These are phyloP conservation scores for Strigops habroptila DNA, from an alignment of 2,113 vertebrate genomes.

Conservation along the genomic window DNA sequence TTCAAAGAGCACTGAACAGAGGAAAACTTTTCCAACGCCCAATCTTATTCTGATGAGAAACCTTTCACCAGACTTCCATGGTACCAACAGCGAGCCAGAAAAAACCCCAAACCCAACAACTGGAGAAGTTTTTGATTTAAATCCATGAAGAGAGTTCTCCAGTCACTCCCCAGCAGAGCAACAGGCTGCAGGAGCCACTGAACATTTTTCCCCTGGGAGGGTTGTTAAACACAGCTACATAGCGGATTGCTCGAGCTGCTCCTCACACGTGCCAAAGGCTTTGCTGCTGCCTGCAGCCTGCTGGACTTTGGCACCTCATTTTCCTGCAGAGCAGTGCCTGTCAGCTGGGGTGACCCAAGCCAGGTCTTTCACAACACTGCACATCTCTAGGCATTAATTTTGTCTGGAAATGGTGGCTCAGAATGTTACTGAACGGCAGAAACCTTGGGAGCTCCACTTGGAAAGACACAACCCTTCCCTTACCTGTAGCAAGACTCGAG, in stretches of 20 bases:
- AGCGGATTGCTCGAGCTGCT: not conserved
- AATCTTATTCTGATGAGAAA: not conserved
- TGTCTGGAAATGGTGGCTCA: not conserved
- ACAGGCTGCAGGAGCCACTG: fast-evolving
- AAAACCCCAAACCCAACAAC: not conserved
- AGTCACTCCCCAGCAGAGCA: not conserved
- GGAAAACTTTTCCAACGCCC: not conserved
- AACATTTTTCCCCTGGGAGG: not conserved
- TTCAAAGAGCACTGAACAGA: not conserved
- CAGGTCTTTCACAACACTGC: not conserved
- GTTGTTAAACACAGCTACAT: not conserved
- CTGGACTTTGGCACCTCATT: conserved; percentile 1
- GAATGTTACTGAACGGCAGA: not conserved
- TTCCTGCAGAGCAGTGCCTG: not conserved
- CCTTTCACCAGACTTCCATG: not conserved
- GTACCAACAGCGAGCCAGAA: not conserved
- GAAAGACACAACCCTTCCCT: not conserved
- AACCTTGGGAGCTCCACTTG: not conserved
- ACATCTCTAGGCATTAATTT: not conserved
- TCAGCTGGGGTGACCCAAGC: not conserved
- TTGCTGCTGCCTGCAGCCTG: not conserved
- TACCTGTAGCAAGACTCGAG: not conserved
- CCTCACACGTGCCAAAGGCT: not conserved
- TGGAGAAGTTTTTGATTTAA: not conserved
- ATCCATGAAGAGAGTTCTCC: not conserved